Base-by-base conservation (phyloP, 2,888 invertebrate species). In the Amphipoea lucens region DNA sequence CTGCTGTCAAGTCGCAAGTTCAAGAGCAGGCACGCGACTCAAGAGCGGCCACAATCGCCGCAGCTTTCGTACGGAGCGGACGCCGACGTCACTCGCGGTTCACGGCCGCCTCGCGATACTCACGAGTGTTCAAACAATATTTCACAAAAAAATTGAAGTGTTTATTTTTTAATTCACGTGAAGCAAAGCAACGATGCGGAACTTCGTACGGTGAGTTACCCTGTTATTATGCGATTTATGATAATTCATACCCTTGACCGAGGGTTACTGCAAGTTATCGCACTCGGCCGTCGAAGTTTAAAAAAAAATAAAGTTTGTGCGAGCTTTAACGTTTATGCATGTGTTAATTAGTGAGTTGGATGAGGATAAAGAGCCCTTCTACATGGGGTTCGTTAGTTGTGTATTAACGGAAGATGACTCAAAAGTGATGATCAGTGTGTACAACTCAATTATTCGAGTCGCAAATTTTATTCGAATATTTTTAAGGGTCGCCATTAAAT, bases 1-100 rank as follows among this genome's bases (percentile, higher is more conserved):
- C 94, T 95, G 88, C 88, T 87, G 95, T 90, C 92, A 91, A 91
- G 91, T 91, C 90, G 89, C 94, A 95, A 96, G 96, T 96, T 96
- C 95, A 96, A 96, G 96, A 94, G 91, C 93, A 93, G 92, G 90
- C 92, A 92, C 93, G 90, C 93, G 90, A 84, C 91, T 83, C 88
- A 78, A 79, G 81, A 83, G 79, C 90, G 81, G 87, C 85, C 96
- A 96, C 94, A 96, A 94, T 91, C 92, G 93, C 89, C 93, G 92
- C 91, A 92, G 94, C 94, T 94, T 93, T 94, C 93, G 93, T 87
- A 87, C 90, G 83, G 93, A 91, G 86, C 92, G 93, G 94, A 95
- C 96, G 95, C 91, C 90, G 79, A 83, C 87, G 83, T 82, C 88
- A 90, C 89, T 88, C 87, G 90, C 90, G 90, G 86, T 83, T 86